Base-by-base conservation (phyloP, 2,888 invertebrate genomes). In the Syrphus vitripennis region DNA sequence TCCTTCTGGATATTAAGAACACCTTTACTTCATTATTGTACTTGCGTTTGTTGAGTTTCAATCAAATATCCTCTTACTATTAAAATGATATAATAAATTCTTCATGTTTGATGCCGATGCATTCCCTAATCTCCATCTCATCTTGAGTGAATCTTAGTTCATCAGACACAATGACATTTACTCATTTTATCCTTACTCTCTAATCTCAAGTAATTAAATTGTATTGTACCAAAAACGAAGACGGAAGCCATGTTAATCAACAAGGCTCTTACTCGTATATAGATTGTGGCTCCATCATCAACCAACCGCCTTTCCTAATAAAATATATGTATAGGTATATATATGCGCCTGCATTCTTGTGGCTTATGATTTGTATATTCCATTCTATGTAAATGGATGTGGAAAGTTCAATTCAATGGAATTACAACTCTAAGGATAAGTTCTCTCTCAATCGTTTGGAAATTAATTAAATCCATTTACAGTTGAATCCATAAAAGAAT, bases 381-480 rank as follows among this genome's bases (percentile, higher is more conserved):
- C 37, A 75, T 84, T 69, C 67, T 81, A 72, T 29, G 10, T 42
- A 16, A 26, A n/a, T 9, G 37, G 55, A 75, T 26, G 37, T 57
- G 37, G 72, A 80, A 84, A 76, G 83, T 69, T 86, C 77, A 77
- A 63, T 81, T 81, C 72, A 72, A 86, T 77, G 61, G 34, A 48
- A 86, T 77, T 77, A 72, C 61, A 55, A 42, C 55, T 61, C 34
- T 4, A 37, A 21, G 61, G 76, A 77, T 84, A 77, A 84, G 81
- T 50, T 61, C 72, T 45, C 72, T 45, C 72, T 77, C 77, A 77
- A 77, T 81, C 76, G 76, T 50, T 86, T 65, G 53, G 69, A 86
- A 81, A 77, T 86, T 86, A 86, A 86, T 86, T 86, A 86, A 86
- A 81, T 77, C 61, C 76, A 74, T 81, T 81, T 40, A 63, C 37